phyloP scores from a whole-genome alignment of 2,888 invertebrate genomes.

The Romanomermis culicivorax region DNA sequence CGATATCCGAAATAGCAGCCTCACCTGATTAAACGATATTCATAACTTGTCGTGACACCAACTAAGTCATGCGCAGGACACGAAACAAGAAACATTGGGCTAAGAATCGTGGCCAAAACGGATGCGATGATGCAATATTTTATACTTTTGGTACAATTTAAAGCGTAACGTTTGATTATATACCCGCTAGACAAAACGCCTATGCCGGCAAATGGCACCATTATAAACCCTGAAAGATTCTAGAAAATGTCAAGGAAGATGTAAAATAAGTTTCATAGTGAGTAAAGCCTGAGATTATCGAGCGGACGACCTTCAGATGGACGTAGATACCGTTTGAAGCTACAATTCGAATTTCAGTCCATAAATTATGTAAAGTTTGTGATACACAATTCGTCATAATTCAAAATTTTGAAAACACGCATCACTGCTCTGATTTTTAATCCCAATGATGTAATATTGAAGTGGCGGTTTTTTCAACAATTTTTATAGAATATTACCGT shows the following conservation, averaged over 20 bases:
- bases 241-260: background rate
- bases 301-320: background rate
- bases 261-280: no score
- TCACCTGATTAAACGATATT: no score
- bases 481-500: no score
- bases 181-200: slow-evolving; percentile 65
- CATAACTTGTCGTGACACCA: slow-evolving; percentile 23
- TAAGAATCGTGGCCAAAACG: slow-evolving; percentile 20
- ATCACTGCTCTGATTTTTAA: no score
- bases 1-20: no score
- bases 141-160: slow-evolving; percentile 50
- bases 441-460: no score
- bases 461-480: no score
- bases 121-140: slow-evolving; percentile 42
- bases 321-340: background rate
- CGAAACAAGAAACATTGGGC: slow-evolving; percentile 28
- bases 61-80: slow-evolving; percentile 25
- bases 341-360: no score
- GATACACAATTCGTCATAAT: no score
- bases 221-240: slow-evolving; percentile 42
- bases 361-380: no score
- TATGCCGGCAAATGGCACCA: slow-evolving; percentile 63
- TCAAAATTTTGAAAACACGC: no score
- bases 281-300: background rate
- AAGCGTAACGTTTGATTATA: slow-evolving; percentile 51